Percentiles rank a stretch among this genome's conserved stretches.
phyloP scores from a whole-genome alignment of 1,140 invertebrate genomes.

The Anthonomus grandis region DNA sequence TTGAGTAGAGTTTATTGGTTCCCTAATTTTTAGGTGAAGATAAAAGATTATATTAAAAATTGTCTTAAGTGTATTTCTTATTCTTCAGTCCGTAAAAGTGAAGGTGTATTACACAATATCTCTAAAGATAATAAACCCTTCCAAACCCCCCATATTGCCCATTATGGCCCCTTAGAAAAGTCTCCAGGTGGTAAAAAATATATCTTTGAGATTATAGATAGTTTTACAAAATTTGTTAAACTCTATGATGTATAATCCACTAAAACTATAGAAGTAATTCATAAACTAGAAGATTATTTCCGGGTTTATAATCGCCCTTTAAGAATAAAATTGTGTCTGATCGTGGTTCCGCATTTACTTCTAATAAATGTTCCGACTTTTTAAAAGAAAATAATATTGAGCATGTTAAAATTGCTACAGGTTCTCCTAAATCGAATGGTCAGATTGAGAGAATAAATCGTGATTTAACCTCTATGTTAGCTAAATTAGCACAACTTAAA shows the following conservation, averaged over 20 bases:
- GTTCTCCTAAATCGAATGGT: slow-evolving; percentile 35
- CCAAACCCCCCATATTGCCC: slow-evolving; percentile 27
- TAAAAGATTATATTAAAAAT: slow-evolving; percentile 25
- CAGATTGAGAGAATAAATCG: slow-evolving; percentile 31
- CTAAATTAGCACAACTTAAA: too few species aligned
- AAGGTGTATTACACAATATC: slow-evolving; percentile 5
- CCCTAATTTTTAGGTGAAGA: background rate
- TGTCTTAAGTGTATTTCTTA: slow-evolving; percentile 4
- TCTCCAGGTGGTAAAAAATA: slow-evolving; percentile 17
- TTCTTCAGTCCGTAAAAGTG: background rate
- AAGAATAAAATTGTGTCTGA: slow-evolving; percentile 31
- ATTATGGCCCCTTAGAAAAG: slow-evolving; percentile 31
- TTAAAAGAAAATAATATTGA: slow-evolving; percentile 11
- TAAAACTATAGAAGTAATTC: background rate
- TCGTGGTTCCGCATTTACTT: slow-evolving; percentile 35
- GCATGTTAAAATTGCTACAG: slow-evolving; percentile 35
- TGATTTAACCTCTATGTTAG: too few species aligned
- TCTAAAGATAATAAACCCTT: slow-evolving; percentile 29
- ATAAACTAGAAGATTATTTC: slow-evolving; percentile 25
- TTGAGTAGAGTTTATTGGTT: slow-evolving; percentile 12
- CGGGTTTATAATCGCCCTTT: slow-evolving; percentile 29
- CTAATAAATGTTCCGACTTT: slow-evolving; percentile 16
- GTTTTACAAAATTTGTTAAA: slow-evolving; percentile 24
- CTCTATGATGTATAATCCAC: slow-evolving; percentile 19
- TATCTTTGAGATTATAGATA: slow-evolving; percentile 4